Evolutionary conservation across 2,797 vertebrate species (phyloP).

Genomic region (Lacerta agilis): DNA sequence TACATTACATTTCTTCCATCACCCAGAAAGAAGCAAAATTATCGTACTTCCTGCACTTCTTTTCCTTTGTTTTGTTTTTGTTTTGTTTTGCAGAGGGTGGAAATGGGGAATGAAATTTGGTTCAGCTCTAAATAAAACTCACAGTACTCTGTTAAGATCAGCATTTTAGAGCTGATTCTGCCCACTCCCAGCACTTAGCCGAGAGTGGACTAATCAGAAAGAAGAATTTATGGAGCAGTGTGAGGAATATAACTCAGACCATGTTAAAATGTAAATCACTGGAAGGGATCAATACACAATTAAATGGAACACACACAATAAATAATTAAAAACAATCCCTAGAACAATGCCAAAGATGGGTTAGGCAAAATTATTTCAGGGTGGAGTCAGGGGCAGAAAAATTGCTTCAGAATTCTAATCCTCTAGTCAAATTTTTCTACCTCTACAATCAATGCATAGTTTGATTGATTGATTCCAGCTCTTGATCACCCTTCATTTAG

Average conservation of each 20-base stretch:
- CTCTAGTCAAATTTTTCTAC: too few species aligned
- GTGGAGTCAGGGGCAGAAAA: background rate
- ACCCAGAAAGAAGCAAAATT: too few species aligned
- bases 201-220: background rate
- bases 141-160: background rate
- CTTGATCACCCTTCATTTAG: too few species aligned
- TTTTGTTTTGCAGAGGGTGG: too few species aligned
- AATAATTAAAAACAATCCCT: background rate
- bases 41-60: too few species aligned
- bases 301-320: background rate
- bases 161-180: background rate
- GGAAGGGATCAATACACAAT: background rate
- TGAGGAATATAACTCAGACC: background rate
- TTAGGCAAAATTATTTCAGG: background rate
- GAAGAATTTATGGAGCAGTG: accelerated
- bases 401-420: background rate
- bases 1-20: too few species aligned
- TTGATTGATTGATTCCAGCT: too few species aligned
- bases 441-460: too few species aligned
- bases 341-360: background rate
- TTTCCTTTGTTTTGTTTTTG: too few species aligned
- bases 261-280: background rate
- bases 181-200: background rate
- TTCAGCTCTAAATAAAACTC: too few species aligned
- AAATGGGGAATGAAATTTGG: too few species aligned